phyloP scores from a whole-genome alignment of 2,113 vertebrate species.

The Oophaga pumilio region DNA sequence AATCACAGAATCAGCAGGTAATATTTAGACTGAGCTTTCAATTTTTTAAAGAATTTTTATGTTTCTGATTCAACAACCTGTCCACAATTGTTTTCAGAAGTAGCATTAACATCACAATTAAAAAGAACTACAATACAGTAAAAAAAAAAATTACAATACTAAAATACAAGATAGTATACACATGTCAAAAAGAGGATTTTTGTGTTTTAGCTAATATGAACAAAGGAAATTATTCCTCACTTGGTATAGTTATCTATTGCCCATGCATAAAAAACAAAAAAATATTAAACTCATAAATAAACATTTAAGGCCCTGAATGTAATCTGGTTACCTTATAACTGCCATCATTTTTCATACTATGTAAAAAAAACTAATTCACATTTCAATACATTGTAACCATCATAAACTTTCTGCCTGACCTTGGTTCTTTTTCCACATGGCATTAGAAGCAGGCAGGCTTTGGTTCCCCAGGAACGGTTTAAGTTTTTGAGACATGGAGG shows the following conservation, averaged over 20 bases:
- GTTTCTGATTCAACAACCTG: neutral
- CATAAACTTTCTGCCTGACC: slow-evolving; percentile 70
- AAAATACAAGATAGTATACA: neutral
- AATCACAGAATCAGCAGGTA: neutral
- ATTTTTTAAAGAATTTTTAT: neutral
- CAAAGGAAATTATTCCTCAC: neutral
- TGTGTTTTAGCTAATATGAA: neutral
- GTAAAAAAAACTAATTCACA: neutral
- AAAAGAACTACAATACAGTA: neutral
- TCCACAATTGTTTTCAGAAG: neutral
- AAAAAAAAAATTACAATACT: no score
- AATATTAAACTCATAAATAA: neutral
- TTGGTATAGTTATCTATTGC: neutral
- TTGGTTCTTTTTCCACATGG: slow-evolving; percentile 89
- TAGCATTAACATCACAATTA: neutral
- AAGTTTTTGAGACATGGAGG: slow-evolving; percentile 67
- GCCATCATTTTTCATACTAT: neutral
- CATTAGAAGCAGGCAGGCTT: slow-evolving; percentile 72
- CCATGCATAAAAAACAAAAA: neutral
- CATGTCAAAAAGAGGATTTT: neutral
- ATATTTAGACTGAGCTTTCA: neutral
- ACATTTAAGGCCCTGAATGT: neutral
- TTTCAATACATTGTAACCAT: neutral
- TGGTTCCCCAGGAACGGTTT: slow-evolving; percentile 66
- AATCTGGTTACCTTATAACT: neutral